Evolutionary conservation across 2,113 vertebrate species (phyloP).

Genomic region (Pterophyllum scalare): DNA sequence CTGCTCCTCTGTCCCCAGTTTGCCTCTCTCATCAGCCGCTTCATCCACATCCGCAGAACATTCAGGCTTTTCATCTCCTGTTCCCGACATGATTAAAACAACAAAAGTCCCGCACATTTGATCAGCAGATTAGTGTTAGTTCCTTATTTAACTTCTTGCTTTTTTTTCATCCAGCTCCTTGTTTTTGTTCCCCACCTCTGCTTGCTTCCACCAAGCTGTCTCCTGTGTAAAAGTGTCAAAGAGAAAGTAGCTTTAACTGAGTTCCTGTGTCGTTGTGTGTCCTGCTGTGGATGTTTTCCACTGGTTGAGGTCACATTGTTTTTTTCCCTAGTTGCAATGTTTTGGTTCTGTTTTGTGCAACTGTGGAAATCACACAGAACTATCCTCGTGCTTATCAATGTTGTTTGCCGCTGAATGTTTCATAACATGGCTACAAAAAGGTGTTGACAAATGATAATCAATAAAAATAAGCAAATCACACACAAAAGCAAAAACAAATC

Average conservation of each 20-base stretch:
- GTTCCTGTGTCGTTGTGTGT: not conserved
- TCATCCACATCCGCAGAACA: not conserved
- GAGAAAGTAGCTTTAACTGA: not conserved
- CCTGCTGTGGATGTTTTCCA: not conserved
- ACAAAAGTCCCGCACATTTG: not conserved
- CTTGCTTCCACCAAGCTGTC: not conserved
- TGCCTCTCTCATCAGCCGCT: not conserved
- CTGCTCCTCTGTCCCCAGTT: not conserved
- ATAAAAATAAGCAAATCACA: not conserved
- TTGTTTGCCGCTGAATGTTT: not conserved
- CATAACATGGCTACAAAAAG: not conserved
- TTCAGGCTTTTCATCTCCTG: not conserved
- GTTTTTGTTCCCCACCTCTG: not conserved
- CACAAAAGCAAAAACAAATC: not conserved
- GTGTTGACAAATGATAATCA: not conserved
- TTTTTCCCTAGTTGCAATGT: no score
- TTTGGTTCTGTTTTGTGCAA: no score
- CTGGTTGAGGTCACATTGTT: no score
- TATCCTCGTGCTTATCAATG: not conserved
- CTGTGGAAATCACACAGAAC: not conserved
- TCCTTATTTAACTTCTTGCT: conserved; percentile 38
- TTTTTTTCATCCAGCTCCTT: not conserved
- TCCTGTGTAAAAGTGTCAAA: not conserved
- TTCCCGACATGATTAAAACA: not conserved
- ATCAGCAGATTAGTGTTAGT: conserved; percentile 37